Conservation (phyloP, 2,113 vertebrate genomes). For the Pelecanus crispus region DNA sequence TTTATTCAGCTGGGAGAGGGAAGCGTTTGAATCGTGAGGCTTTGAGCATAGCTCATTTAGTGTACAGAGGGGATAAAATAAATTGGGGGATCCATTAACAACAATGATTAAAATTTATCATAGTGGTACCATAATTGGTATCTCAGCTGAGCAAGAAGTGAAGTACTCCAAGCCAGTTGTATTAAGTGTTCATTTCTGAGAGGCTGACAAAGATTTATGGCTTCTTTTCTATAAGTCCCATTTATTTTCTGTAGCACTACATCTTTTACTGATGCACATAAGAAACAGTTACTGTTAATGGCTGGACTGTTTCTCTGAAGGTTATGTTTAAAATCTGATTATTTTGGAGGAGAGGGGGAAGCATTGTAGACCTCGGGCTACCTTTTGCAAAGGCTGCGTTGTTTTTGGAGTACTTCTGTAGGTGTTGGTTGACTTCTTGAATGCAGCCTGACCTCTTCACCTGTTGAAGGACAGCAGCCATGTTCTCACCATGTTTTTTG, state of each 20-base stretch:
- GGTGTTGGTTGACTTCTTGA: constrained; percentile 8
- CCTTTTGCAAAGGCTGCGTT: not conserved
- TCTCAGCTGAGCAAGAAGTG: not conserved
- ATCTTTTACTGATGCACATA: constrained; percentile 44
- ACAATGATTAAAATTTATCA: constrained; percentile 51
- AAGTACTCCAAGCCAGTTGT: constrained; percentile 32
- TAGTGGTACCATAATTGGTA: constrained; percentile 39
- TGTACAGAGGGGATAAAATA: constrained; percentile 21
- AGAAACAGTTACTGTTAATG: constrained; percentile 39
- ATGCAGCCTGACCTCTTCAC: not conserved
- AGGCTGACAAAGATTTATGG: constrained; percentile 54
- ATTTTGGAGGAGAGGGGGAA: not conserved
- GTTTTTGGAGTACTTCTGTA: not conserved
- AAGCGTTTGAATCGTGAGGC: constrained; percentile 24
- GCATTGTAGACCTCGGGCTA: not conserved
- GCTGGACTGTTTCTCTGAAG: constrained; percentile 28
- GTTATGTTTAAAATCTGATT: constrained; percentile 30
- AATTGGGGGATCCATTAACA: constrained; percentile 39
- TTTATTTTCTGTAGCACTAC: constrained; percentile 14
- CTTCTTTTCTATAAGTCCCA: constrained; percentile 39
- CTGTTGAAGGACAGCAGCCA: not conserved
- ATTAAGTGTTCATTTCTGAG: constrained; percentile 54
- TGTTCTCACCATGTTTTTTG: not conserved
- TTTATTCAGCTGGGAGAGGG: not conserved
- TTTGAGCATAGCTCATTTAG: constrained; percentile 40